Base-by-base conservation (phyloP, 2,797 vertebrate species). In the Cynodonichthys magdalenae region DNA sequence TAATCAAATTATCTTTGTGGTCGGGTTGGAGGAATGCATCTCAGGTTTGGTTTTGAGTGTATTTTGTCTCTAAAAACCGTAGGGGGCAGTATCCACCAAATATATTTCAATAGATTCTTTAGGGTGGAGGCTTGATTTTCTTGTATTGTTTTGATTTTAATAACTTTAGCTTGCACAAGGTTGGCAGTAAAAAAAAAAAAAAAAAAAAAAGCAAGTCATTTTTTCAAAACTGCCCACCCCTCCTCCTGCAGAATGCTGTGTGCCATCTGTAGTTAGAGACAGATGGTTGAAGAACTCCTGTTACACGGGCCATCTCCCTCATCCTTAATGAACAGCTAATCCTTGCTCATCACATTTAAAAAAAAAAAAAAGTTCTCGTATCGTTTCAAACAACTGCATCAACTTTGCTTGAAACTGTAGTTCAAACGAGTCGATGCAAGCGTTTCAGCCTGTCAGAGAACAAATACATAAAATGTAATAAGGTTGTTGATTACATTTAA, bases 211-310 rank as follows among this genome's bases (percentile, higher is more conserved):
- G 59, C 77, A 82, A 73, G 75, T 66, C 70, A 74, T 75, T 49
- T 46, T 87, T 67, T 75, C 81, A 67, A 73, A 73, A 81, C 31
- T 31, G 24, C 24, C 31, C 31, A 7, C 31, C 31, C 29, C 29
- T 78, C 18, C 83, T 81, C 83, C 74, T 75, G 75, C 69, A 85
- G 82, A 72, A 82, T 42, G 36, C 77, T 85, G 87, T 19, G 53
- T 66, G 73, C 88, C 88, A 91, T 90, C 89, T 91, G 88, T 79
- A 81, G 70, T 63, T 77, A 50, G 49, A 73, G 83, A 79, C 89
- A 91, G 89, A 90, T 90, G 89, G 90, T 82, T 69, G 12, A 66
- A 86, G 63, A 75, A 81, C 84, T 90, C 82, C 75, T 71, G 80
- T 89, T 81, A 82, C 83, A 87, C 77, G 71, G 80, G 74, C 83